These are phyloP conservation scores for Lepidostoma basale DNA, from an alignment of 1,140 invertebrate species.

Conservation along the genomic window DNA sequence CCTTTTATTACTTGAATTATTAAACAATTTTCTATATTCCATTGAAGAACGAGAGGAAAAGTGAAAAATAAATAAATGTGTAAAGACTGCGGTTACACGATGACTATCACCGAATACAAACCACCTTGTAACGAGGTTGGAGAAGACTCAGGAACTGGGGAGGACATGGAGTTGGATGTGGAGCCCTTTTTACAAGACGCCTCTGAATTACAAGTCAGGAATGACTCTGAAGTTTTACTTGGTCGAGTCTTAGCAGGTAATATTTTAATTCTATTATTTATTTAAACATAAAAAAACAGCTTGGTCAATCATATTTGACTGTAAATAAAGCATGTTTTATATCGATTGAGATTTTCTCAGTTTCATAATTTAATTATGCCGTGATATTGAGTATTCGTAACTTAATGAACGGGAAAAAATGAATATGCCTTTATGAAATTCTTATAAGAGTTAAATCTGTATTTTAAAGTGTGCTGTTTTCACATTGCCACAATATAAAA, in stretches of 20 bases:
- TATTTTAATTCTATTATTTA: too few relatives aligned
- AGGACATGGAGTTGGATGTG: constrained; percentile 41
- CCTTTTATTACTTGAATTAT: background rate
- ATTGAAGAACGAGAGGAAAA: background rate
- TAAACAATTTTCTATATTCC: background rate
- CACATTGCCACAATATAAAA: too few relatives aligned
- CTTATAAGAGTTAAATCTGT: too few relatives aligned
- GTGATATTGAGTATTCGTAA: too few relatives aligned
- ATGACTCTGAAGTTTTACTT: constrained; percentile 62
- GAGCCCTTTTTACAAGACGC: constrained; percentile 46
- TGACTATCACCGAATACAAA: constrained; percentile 43
- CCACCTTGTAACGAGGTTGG: constrained; percentile 39
- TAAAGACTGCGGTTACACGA: constrained; percentile 34
- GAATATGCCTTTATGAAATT: too few relatives aligned
- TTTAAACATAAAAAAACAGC: too few relatives aligned
- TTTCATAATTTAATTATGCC: too few relatives aligned
- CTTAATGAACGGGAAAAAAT: too few relatives aligned
- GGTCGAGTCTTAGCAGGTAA: constrained; percentile 65
- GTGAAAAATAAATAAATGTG: constrained; percentile 36
- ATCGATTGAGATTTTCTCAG: too few relatives aligned
- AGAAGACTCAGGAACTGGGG: constrained; percentile 53
- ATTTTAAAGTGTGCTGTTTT: too few relatives aligned
- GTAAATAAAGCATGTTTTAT: too few relatives aligned
- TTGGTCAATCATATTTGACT: too few relatives aligned
- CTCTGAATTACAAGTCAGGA: constrained; percentile 46